Evolutionary conservation across 2,113 vertebrate genomes (phyloP).

Genomic region (Accipiter cooperii): DNA sequence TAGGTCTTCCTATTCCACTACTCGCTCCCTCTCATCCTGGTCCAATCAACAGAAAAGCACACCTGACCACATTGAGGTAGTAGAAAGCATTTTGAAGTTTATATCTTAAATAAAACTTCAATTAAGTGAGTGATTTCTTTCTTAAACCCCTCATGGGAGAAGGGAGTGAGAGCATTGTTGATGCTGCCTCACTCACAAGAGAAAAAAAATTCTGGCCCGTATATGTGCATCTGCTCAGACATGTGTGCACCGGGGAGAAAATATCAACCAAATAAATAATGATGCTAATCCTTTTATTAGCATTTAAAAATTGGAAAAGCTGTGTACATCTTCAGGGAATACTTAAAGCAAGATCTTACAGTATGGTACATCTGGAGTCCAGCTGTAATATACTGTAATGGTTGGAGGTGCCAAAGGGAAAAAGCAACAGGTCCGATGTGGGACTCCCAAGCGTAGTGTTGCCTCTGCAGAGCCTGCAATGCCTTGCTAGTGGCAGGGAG

Average conservation of each 20-base stretch:
- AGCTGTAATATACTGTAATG: fast-evolving
- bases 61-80: background rate
- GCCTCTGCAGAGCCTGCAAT: background rate
- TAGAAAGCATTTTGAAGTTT: background rate
- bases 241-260: background rate
- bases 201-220: background rate
- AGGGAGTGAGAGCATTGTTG: background rate
- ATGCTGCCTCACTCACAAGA: background rate
- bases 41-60: background rate
- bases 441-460: fast-evolving
- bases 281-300: background rate
- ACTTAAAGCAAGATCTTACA: background rate
- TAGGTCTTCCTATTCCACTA: background rate
- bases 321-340: background rate
- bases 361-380: background rate
- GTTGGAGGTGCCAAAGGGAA: background rate
- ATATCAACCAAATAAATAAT: background rate
- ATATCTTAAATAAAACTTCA: background rate
- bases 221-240: background rate
- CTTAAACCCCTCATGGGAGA: background rate
- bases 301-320: background rate
- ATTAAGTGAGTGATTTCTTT: background rate
- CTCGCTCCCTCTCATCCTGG: background rate
- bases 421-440: background rate
- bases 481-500: fast-evolving